Base-by-base conservation (phyloP, 2,797 vertebrate genomes). In the Peromyscus melanophrys region DNA sequence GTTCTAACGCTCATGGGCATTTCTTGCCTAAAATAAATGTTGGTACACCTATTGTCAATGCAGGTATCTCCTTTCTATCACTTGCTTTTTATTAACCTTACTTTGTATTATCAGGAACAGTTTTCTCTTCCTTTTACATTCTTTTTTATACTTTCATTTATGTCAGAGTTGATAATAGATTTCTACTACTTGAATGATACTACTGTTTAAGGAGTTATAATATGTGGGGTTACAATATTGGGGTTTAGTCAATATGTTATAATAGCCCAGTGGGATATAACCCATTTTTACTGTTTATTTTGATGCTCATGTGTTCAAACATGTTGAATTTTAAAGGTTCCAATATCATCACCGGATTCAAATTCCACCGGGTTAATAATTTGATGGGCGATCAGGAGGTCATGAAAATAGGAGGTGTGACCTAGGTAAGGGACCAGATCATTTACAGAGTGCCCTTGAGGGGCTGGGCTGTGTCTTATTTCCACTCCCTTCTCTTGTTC, bases 81-180 rank as follows among this genome's bases (percentile, higher is more conserved):
- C 46, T 29, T 75, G 55, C 61, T 86, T 87, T 87, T 87, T 69
- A 92, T 57, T 61, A 71, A 17, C 10, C 31, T 80, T 27, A 2
- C 12, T 94, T 90, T 77, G 78, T 92, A n/a, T 89, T 90, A 73
- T 67, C 57, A 78, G n/a, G n/a, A 89, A 52, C 17, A 85, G 14
- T 13, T 34, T 84, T 77, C 40, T 83, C 19, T 92, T 55, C 29
- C n/a, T 80, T 59, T 94, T 85, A 11, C 67, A 25, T 81, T 9
- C 40, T 16, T 88, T 73, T 90, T 85, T 73, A 65, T 84, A 55
- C 31, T 23, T 83, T 73, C 71, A 61, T 67, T 89, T 83, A n/a
- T 65, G 19, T 81, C 46, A 67, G 4, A 77, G 16, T 71, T 90
- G 23, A 80, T 40, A 71, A 12, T 13, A 89, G 61, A 59, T 82